Base-by-base conservation (phyloP, 2,113 vertebrate species). In the Poicephalus meyeri region DNA sequence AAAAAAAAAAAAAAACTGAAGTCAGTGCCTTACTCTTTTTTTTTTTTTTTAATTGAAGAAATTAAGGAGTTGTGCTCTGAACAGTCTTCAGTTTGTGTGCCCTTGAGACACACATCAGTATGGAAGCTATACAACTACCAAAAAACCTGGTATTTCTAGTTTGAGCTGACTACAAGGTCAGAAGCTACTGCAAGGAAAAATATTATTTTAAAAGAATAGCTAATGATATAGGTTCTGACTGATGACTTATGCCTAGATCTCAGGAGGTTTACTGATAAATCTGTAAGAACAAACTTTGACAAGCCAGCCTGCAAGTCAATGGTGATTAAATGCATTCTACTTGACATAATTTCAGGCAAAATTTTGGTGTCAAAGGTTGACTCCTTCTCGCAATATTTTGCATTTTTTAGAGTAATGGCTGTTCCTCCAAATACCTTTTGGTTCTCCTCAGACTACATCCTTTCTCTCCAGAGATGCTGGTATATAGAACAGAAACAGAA, bases 151-250 rank as follows among this genome's bases (percentile, higher is more conserved):
- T 83, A 88, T 92, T 93, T 92, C 64, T 76, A 64, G 50, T 77
- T 86, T 88, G 78, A 90, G 28, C 65, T 95, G 92, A 93, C 65
- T 86, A 60, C 60, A 91, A 96, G 84, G 92, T 94, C 94, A 96
- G 72, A 86, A 95, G 53, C 15, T 71, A 89, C 94, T 92, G 68
- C 68, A 69, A 92, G 78, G 60, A 80, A 92, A 83, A 93, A 66
- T 69, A 72, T 4, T 66, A 65, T 86, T 95, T 95, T 85, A 89
- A 86, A 70, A 82, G 86, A 97, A 96, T 92, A 95, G 42, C 53
- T 91, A 93, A 90, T 71, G 80, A 77, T 87, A 85, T 87, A 90
- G 93, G 39, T 92, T 88, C 53, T 94, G 95, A 91, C 73, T 88
- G 80, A 93, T 39, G 82, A 79, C 80, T 91, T 91, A 86, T 85